phyloP scores from a whole-genome alignment of 2,797 vertebrate species.

The Amphiprion clarkii region DNA sequence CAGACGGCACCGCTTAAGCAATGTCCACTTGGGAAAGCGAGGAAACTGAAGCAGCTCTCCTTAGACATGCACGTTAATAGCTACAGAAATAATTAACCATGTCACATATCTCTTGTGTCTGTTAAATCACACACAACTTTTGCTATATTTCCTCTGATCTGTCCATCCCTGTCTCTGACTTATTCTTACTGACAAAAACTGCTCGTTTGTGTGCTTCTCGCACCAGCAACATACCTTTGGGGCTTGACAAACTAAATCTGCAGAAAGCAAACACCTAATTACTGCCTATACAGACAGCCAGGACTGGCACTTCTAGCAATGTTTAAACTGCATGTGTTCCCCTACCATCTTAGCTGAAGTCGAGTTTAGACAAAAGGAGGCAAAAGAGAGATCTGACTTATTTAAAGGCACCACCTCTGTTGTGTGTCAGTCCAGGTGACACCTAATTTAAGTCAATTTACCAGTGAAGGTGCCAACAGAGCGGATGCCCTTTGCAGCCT shows the following conservation, averaged over 20 bases:
- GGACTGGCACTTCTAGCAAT: constrained; percentile 49
- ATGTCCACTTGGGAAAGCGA: constrained; percentile 35
- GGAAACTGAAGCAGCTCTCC: constrained; percentile 42
- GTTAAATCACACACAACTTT: constrained; percentile 55
- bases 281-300: constrained; percentile 66
- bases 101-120: constrained; percentile 56
- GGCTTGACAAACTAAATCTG: constrained; percentile 65
- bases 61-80: constrained; percentile 64
- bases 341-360: constrained; percentile 32
- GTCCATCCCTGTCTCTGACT: constrained; percentile 51
- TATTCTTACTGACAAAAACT: constrained; percentile 50
- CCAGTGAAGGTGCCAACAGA: constrained; percentile 71
- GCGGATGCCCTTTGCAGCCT: constrained; percentile 80
- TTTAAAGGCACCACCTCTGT: constrained; percentile 53
- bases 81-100: constrained; percentile 62
- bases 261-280: constrained; percentile 77
- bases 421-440: constrained; percentile 67
- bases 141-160: constrained; percentile 44
- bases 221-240: constrained; percentile 45
- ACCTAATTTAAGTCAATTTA: constrained; percentile 75
- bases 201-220: constrained; percentile 59
- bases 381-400: constrained; percentile 39
- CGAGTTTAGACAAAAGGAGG: constrained; percentile 16
- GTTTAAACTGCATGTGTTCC: constrained; percentile 31
- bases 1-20: constrained; percentile 30